These are phyloP conservation scores for Linyphia triangularis DNA, from an alignment of 2,888 invertebrate species.

Conservation along the genomic window DNA sequence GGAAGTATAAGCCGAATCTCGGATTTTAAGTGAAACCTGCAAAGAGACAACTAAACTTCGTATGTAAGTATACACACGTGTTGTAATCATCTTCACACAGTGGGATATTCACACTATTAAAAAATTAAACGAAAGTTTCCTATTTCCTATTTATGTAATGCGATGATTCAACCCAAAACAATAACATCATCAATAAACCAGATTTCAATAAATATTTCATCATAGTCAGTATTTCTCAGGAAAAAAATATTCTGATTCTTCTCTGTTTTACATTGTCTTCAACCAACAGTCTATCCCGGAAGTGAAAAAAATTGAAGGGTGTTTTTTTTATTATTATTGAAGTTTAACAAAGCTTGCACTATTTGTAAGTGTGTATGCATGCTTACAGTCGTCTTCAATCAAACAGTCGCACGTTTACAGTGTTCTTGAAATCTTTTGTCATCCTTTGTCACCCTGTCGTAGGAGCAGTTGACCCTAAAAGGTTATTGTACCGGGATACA, in stretches of 20 bases:
- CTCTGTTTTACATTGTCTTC: background rate
- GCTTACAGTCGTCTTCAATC: background rate
- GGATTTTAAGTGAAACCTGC: no score
- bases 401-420: background rate
- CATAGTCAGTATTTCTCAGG: background rate
- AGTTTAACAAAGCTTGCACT: background rate
- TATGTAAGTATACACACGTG: no score
- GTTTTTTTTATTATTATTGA: background rate
- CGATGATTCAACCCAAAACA: no score
- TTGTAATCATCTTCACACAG: no score
- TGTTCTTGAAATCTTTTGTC: slow-evolving; percentile 30
- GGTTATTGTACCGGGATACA: slow-evolving; percentile 63
- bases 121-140: no score
- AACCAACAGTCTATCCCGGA: background rate
- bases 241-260: background rate
- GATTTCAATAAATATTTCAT: background rate
- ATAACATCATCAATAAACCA: background rate
- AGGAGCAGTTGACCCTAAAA: slow-evolving; percentile 68
- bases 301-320: background rate
- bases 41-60: no score
- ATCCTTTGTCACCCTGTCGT: slow-evolving; percentile 8
- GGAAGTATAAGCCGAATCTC: no score
- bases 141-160: no score
- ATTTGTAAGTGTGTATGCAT: background rate
- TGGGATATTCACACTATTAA: no score